phyloP scores from a whole-genome alignment of 2,113 vertebrate species.

The Callopanchax toddi region DNA sequence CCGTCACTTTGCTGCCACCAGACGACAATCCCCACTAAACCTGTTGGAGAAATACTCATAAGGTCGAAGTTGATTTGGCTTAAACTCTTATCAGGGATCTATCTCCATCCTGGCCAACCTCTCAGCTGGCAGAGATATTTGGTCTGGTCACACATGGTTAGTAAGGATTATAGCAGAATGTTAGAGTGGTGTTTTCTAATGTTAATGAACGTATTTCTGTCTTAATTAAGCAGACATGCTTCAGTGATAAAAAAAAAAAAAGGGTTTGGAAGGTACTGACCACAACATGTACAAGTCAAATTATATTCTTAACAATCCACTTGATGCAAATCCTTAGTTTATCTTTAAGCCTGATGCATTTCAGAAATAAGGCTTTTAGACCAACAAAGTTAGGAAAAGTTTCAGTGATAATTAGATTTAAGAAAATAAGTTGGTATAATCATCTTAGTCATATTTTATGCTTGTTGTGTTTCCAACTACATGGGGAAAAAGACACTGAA shows the following conservation, averaged over 20 bases:
- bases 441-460: neutral
- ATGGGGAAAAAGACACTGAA: neutral
- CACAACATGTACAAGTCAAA: too few species aligned
- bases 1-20: neutral
- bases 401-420: neutral
- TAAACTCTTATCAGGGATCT: conserved; percentile 5
- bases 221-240: neutral
- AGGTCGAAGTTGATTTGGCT: neutral
- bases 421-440: neutral
- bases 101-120: neutral
- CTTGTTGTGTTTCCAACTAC: neutral
- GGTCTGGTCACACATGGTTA: neutral
- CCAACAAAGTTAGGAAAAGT: neutral
- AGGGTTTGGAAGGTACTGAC: neutral
- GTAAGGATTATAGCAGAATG: neutral
- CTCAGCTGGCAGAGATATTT: neutral
- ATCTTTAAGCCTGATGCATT: too few species aligned
- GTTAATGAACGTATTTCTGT: neutral
- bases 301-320: too few species aligned
- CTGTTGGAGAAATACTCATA: neutral
- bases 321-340: too few species aligned
- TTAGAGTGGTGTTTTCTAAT: neutral
- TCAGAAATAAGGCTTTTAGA: neutral
- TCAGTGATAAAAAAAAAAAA: too few species aligned
- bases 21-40: neutral